Conservation (phyloP, 35 echinoderm and acorn worm genomes). For the Ptychodera flava region DNA sequence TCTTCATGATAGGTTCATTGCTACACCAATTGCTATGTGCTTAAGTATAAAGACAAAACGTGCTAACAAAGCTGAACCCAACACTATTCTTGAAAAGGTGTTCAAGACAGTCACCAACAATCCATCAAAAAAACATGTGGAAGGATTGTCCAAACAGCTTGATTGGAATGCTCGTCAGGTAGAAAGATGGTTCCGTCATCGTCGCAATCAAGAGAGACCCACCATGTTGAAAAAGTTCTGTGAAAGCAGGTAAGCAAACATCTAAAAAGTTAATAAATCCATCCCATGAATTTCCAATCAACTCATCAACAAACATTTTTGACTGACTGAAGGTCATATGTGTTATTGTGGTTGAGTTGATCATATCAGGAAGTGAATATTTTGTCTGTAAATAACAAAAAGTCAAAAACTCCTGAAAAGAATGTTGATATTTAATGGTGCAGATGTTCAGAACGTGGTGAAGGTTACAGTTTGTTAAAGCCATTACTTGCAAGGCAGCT, state of each 20-base stretch:
- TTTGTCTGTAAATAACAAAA: too few relatives aligned
- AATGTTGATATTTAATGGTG: too few relatives aligned
- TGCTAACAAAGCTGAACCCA: slow-evolving; percentile 23
- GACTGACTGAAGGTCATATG: too few relatives aligned
- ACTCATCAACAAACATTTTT: too few relatives aligned
- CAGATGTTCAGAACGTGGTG: too few relatives aligned
- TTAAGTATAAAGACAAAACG: slow-evolving; percentile 26
- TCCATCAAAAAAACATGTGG: slow-evolving; percentile 45
- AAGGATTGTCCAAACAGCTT: slow-evolving; percentile 85
- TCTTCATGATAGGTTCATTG: slow-evolving; percentile 45
- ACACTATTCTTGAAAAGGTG: slow-evolving; percentile 87
- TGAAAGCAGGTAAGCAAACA: slow-evolving; percentile 57
- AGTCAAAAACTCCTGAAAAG: too few relatives aligned
- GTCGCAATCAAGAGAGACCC: slow-evolving; percentile 61
- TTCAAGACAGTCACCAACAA: slow-evolving; percentile 46
- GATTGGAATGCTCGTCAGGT: slow-evolving; percentile 74
- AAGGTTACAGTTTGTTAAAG: too few relatives aligned
- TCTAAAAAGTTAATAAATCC: background rate
- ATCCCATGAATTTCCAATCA: too few relatives aligned
- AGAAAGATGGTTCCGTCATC: slow-evolving; percentile 67
- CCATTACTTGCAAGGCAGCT: too few relatives aligned
- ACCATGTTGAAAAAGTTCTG: slow-evolving; percentile 76
- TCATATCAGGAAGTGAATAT: too few relatives aligned
- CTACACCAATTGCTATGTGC: slow-evolving; percentile 32
- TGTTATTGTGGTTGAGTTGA: too few relatives aligned